These are phyloP conservation scores for Cirrhinus molitorella DNA, from an alignment of 2,797 vertebrate species.

Conservation along the genomic window DNA sequence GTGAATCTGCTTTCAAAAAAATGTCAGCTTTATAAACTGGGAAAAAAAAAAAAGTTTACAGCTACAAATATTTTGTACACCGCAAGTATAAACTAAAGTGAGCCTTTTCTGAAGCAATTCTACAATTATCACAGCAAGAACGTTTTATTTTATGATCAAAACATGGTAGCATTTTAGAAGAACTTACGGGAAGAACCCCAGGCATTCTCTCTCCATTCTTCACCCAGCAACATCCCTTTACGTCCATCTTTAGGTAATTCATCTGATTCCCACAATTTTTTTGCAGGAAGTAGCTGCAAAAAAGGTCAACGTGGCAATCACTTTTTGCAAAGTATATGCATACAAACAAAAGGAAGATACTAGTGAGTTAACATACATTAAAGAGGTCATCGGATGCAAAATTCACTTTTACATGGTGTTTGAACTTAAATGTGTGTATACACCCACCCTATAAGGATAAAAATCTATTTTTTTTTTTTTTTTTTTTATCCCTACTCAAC, in stretches of 20 bases:
- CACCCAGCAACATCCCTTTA: constrained; percentile 97
- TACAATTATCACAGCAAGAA: neutral
- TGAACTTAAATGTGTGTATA: no score
- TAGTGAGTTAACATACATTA: neutral
- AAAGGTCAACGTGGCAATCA: constrained; percentile 1
- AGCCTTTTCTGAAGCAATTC: neutral
- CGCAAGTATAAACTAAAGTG: neutral
- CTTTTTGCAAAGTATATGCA: neutral
- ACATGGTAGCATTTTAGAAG: neutral
- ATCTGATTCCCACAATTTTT: constrained; percentile 99
- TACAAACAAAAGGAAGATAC: neutral
- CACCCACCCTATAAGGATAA: no score
- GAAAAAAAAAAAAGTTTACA: neutral
- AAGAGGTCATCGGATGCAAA: neutral
- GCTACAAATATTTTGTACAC: neutral
- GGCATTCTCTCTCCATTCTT: constrained; percentile 96
- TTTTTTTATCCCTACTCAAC: no score
- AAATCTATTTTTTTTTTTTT: no score
- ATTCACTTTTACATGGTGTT: no score
- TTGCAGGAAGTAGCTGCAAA: constrained; percentile 92
- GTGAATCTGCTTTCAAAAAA: neutral
- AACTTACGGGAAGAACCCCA: constrained; percentile 97
- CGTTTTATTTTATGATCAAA: neutral
- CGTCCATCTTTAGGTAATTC: constrained; percentile 97
- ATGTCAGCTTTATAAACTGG: neutral